Evolutionary conservation across 2,113 vertebrate genomes (phyloP).

Genomic region (Sturnus vulgaris): DNA sequence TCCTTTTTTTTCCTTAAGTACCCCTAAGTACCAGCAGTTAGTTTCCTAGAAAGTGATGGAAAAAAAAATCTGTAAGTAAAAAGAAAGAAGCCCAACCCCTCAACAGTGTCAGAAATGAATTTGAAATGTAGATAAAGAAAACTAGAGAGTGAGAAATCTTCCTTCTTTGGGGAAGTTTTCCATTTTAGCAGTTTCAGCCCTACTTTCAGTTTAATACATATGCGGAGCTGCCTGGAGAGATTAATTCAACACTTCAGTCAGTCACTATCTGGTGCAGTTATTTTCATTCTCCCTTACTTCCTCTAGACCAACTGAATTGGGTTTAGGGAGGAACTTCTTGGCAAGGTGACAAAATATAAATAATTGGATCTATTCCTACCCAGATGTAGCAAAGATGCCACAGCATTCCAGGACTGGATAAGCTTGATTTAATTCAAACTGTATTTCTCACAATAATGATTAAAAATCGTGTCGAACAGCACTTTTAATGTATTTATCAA

Average conservation of each 20-base stretch:
- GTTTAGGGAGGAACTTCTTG: slow-evolving; percentile 5
- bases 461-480: slow-evolving; percentile 2
- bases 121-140: background rate
- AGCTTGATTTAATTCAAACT: slow-evolving; percentile 2
- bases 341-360: background rate
- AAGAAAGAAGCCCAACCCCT: too few species aligned
- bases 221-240: background rate
- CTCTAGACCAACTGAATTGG: background rate
- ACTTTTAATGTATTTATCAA: slow-evolving; percentile 39
- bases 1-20: too few species aligned
- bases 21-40: too few species aligned
- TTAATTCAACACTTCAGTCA: background rate
- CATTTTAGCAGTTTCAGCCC: background rate
- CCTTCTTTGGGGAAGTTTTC: background rate
- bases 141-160: background rate
- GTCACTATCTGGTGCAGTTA: background rate
- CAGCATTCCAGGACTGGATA: background rate
- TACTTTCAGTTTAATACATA: background rate
- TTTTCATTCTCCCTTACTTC: background rate
- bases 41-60: too few species aligned
- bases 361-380: background rate
- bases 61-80: too few species aligned
- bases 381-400: background rate
- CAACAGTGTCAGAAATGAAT: background rate
- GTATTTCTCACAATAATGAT: background rate